phyloP scores from a whole-genome alignment of 2,797 vertebrate species.

The Oreortyx pictus region DNA sequence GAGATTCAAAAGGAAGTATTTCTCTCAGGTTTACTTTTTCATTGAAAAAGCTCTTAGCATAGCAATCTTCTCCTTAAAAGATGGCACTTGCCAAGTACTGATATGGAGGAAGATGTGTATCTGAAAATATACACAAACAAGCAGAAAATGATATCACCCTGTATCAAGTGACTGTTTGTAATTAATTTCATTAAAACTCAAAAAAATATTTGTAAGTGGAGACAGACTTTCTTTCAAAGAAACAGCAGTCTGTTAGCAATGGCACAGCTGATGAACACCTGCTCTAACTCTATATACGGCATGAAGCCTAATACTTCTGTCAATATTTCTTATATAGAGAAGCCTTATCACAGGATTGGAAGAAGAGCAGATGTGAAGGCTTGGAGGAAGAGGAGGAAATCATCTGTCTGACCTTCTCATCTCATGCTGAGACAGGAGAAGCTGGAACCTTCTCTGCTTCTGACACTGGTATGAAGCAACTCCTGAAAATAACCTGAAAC shows the following conservation, averaged over 20 bases:
- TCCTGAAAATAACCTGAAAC: not conserved
- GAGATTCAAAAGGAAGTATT: not conserved
- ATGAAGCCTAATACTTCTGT: slow-evolving; percentile 31
- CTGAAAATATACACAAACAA: not conserved
- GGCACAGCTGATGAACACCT: slow-evolving; percentile 49
- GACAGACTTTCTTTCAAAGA: slow-evolving; percentile 30
- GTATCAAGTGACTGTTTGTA: slow-evolving; percentile 34
- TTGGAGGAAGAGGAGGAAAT: not conserved
- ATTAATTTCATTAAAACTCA: slow-evolving; percentile 48
- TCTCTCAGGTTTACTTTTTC: not conserved
- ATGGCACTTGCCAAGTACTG: not conserved
- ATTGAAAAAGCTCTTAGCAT: not conserved
- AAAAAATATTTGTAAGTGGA: slow-evolving; percentile 52
- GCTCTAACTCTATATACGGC: slow-evolving; percentile 39
- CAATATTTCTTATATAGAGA: not conserved
- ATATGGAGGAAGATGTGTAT: not conserved
- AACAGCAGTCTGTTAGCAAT: slow-evolving; percentile 19
- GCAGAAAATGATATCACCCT: not conserved
- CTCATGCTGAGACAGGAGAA: not conserved
- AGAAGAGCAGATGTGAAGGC: not conserved
- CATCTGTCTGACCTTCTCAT: not conserved
- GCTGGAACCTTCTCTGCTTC: not conserved
- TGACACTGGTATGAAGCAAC: not conserved
- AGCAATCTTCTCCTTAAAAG: not conserved
- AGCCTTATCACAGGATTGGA: not conserved